Evolutionary conservation across 2,113 vertebrate genomes (phyloP).

Genomic region (Pimephales promelas): DNA sequence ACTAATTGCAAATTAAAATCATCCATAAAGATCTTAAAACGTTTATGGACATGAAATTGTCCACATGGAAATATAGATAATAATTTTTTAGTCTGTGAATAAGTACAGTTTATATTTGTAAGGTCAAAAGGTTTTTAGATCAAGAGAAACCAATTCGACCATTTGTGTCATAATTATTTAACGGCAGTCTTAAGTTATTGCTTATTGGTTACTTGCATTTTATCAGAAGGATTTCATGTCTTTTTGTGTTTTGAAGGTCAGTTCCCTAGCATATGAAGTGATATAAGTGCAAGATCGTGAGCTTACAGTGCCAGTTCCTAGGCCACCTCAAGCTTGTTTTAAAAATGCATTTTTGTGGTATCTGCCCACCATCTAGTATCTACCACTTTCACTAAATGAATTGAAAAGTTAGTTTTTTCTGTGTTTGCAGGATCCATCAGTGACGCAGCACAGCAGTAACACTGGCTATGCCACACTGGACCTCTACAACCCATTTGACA

Average conservation of each 20-base stretch:
- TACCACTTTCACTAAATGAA: not conserved
- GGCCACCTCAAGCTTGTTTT: not conserved
- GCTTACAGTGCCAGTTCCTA: not conserved
- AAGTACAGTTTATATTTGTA: not conserved
- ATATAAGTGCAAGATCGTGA: not conserved
- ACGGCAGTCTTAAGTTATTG: not conserved
- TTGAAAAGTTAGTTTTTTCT: conserved; percentile 3
- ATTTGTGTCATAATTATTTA: not conserved
- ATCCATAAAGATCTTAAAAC: too few relatives aligned
- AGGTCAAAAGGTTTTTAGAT: not conserved
- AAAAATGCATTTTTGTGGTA: not conserved
- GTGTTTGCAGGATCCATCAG: conserved; percentile 82
- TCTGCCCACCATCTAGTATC: not conserved
- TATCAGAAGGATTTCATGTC: not conserved
- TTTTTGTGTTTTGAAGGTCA: not conserved
- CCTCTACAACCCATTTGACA: conserved; percentile 93
- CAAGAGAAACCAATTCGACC: not conserved
- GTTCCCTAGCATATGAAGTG: not conserved
- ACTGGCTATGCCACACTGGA: conserved; percentile 85
- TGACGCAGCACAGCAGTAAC: conserved; percentile 81
- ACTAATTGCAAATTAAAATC: too few relatives aligned
- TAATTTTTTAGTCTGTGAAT: not conserved
- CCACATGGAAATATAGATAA: not conserved
- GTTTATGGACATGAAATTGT: too few relatives aligned
- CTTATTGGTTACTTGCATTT: not conserved